Conservation (phyloP, 2,797 vertebrate genomes). For the Eupleurogrammus muticus region DNA sequence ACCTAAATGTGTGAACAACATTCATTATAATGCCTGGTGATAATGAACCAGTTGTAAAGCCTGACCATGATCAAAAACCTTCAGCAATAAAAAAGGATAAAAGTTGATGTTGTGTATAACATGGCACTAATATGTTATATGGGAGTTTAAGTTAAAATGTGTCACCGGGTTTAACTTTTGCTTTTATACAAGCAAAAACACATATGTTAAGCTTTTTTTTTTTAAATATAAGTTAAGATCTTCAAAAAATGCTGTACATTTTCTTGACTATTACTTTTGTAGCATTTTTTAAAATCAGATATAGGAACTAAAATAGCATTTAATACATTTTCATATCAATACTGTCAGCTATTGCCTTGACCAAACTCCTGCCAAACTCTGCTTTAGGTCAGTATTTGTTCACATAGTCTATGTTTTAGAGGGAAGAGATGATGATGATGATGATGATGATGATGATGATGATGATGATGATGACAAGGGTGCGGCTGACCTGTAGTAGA, state of each 20-base stretch:
- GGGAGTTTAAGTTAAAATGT: no score
- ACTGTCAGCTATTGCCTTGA: background rate
- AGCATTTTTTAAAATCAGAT: no score
- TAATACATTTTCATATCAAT: no score
- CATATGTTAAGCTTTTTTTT: no score
- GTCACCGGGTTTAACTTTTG: no score
- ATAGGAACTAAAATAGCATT: no score
- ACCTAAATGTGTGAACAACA: no score
- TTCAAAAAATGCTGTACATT: no score
- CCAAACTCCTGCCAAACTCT: background rate
- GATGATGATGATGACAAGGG: background rate
- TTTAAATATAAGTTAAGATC: no score
- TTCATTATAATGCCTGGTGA: background rate
- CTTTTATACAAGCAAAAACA: no score
- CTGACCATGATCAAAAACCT: no score
- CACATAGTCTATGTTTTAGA: background rate
- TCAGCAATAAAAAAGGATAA: background rate
- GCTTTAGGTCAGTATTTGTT: background rate
- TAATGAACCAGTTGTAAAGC: background rate
- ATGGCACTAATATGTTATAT: background rate
- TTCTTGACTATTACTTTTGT: no score
- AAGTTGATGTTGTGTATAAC: background rate
- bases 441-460: background rate
- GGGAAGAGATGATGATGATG: background rate
- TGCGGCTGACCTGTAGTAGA: slow-evolving; percentile 87